These are phyloP conservation scores for Piliocolobus tephrosceles DNA, from an alignment of 2,113 vertebrate species.

Conservation along the genomic window DNA sequence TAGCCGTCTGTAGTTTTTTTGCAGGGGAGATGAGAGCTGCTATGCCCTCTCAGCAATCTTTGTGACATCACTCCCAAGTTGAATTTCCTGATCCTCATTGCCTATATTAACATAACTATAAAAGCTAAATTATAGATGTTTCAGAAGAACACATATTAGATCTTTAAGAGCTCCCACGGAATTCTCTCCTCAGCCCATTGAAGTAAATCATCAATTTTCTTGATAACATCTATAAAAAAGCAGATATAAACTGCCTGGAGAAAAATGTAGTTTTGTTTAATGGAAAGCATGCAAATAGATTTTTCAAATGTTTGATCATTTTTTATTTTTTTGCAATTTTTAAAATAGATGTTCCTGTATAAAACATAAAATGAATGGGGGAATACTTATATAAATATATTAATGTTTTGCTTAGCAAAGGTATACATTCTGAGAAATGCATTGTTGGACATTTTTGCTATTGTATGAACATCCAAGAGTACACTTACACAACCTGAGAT, in stretches of 20 bases:
- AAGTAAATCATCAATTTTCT: not conserved
- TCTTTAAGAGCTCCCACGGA: not conserved
- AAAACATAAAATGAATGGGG: not conserved
- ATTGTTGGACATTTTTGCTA: not conserved
- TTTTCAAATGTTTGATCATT: not conserved
- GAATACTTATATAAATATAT: not conserved
- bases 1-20: not conserved
- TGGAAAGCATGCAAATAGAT: not conserved
- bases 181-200: not conserved
- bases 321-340: not conserved
- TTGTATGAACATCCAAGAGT: not conserved
- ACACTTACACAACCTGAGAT: not conserved
- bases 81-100: not conserved
- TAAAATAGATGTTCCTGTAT: not conserved
- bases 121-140: not conserved
- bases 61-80: not conserved
- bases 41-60: not conserved
- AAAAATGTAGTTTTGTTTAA: not conserved
- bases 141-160: not conserved
- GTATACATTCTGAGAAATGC: not conserved
- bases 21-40: not conserved
- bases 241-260: not conserved
- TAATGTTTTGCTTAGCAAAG: not conserved
- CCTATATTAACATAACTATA: not conserved
- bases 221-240: not conserved